Evolutionary conservation across 1,140 invertebrate species (phyloP).

Genomic region (Patella vulgata): DNA sequence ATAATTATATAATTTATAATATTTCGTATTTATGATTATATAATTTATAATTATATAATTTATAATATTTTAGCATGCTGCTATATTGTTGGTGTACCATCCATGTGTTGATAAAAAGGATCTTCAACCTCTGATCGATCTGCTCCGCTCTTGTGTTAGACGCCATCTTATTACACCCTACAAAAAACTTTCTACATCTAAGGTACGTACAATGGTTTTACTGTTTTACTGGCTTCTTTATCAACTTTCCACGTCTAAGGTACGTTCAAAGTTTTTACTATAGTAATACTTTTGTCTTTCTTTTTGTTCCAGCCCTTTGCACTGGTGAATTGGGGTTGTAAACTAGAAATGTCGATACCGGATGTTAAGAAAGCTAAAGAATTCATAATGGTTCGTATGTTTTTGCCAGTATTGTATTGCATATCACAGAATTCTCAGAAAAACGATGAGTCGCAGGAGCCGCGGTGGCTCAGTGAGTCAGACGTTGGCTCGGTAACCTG

Average conservation of each 20-base stretch:
- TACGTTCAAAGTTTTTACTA: neutral
- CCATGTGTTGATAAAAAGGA: slow-evolving; percentile 81
- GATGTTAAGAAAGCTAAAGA: neutral
- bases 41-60: no score
- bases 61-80: slow-evolving; percentile 80
- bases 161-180: slow-evolving; percentile 85
- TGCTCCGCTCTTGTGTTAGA: slow-evolving; percentile 79
- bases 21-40: no score
- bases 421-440: no score
- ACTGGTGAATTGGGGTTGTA: slow-evolving; percentile 37
- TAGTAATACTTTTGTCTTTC: neutral
- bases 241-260: no score
- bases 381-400: no score
- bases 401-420: no score
- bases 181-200: slow-evolving; percentile 43
- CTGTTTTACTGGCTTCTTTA: neutral
- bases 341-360: slow-evolving; percentile 23
- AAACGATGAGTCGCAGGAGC: no score
- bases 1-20: no score
- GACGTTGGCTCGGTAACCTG: no score
- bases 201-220: slow-evolving; percentile 15
- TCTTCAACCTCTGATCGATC: slow-evolving; percentile 71
- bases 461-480: no score
- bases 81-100: slow-evolving; percentile 86
- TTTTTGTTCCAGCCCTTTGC: slow-evolving; percentile 34